Conservation (phyloP, 2,888 invertebrate genomes). For the Endomychus coccineus region DNA sequence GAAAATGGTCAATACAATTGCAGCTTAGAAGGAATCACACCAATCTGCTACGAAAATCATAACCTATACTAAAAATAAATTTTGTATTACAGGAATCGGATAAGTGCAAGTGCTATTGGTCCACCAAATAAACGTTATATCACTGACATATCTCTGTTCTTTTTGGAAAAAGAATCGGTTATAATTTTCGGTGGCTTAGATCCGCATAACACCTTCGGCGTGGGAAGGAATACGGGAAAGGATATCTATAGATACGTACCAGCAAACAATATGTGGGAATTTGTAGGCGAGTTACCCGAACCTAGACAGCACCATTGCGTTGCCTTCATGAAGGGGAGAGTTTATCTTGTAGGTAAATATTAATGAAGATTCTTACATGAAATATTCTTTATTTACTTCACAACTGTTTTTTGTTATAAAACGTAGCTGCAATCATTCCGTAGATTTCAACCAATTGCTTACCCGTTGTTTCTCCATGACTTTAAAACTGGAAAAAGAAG, state of each 20-base stretch:
- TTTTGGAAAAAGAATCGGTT: conserved; percentile 54
- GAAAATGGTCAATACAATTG: too few species aligned
- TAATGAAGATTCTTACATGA: background rate
- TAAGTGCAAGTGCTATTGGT: conserved; percentile 20
- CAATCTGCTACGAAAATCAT: too few species aligned
- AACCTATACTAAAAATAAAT: too few species aligned
- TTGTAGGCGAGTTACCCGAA: conserved; percentile 59
- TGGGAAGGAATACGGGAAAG: conserved; percentile 53
- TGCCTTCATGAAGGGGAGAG: conserved; percentile 54
- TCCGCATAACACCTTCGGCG: conserved; percentile 52
- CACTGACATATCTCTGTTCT: conserved; percentile 44
- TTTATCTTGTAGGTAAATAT: conserved; percentile 59
- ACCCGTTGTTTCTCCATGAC: too few species aligned
- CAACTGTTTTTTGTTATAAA: too few species aligned
- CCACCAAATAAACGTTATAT: conserved; percentile 24
- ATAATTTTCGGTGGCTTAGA: conserved; percentile 64
- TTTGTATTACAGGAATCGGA: conserved; percentile 22
- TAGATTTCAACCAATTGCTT: too few species aligned
- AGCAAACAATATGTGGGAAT: conserved; percentile 57
- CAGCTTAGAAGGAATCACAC: too few species aligned
- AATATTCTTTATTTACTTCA: too few species aligned
- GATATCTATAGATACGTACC: conserved; percentile 55
- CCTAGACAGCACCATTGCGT: conserved; percentile 64
- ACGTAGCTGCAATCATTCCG: too few species aligned
- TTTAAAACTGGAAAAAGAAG: too few species aligned